These are phyloP conservation scores for Myoxocephalus aenaeus DNA, from an alignment of 2,797 vertebrate species.

Conservation along the genomic window DNA sequence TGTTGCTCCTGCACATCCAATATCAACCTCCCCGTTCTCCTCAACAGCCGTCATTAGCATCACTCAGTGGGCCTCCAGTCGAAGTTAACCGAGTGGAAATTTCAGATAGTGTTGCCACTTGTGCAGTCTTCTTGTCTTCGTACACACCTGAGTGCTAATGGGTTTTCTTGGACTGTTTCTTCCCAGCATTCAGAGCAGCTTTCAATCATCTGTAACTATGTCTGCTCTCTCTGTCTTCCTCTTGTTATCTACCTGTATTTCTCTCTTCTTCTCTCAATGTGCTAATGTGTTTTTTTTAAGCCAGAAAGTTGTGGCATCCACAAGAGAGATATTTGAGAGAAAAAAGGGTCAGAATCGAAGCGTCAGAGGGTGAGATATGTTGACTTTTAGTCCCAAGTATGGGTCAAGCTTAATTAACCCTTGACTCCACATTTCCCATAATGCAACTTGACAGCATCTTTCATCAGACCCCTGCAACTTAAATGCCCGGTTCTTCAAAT, in stretches of 20 bases:
- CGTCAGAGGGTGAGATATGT: not conserved
- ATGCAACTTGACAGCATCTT: constrained; percentile 10
- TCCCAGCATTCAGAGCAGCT: constrained; percentile 45
- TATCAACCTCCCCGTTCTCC: constrained; percentile 42
- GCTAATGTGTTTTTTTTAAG: too few relatives aligned
- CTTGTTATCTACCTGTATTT: constrained; percentile 31
- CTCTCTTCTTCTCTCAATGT: constrained; percentile 10
- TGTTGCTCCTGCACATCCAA: constrained; percentile 59
- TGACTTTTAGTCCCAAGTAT: not conserved
- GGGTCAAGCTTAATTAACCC: not conserved
- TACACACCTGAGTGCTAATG: constrained; percentile 55
- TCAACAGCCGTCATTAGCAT: constrained; percentile 66
- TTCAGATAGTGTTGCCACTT: constrained; percentile 44
- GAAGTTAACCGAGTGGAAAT: constrained; percentile 66
- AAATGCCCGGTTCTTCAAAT: not conserved
- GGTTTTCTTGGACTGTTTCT: constrained; percentile 27
- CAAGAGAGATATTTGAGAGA: not conserved
- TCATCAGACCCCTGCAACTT: not conserved
- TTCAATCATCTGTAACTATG: constrained; percentile 46
- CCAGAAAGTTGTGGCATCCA: not conserved
- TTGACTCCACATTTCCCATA: not conserved
- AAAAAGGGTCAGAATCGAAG: not conserved
- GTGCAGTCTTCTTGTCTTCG: constrained; percentile 35
- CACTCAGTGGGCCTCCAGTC: constrained; percentile 57
- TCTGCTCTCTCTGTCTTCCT: constrained; percentile 19